Conservation (phyloP, 2,797 vertebrate genomes). For the Danionella dracula region DNA sequence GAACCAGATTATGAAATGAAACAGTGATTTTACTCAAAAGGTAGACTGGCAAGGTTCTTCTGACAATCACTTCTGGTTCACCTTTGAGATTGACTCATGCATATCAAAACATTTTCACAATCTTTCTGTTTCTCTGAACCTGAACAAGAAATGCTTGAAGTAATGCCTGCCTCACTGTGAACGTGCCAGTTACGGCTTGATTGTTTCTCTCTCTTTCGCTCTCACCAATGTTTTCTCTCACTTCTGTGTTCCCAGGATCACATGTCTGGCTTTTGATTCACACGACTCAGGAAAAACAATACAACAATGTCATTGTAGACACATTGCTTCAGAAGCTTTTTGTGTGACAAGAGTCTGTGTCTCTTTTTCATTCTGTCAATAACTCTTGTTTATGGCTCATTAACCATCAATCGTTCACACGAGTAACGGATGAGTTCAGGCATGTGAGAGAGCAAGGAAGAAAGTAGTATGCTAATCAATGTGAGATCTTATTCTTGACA, state of each 20-base stretch:
- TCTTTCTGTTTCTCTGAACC: not conserved
- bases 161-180: conserved; percentile 46
- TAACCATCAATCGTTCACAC: too few relatives aligned
- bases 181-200: conserved; percentile 61
- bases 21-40: too few relatives aligned
- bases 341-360: not conserved
- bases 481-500: too few relatives aligned
- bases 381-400: not conserved
- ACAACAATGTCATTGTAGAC: conserved; percentile 18
- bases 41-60: too few relatives aligned
- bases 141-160: not conserved
- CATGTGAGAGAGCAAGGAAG: too few relatives aligned
- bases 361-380: not conserved
- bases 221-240: conserved; percentile 21
- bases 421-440: too few relatives aligned
- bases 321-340: conserved; percentile 17
- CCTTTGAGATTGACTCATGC: too few relatives aligned
- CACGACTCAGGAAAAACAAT: conserved; percentile 10
- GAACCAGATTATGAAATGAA: too few relatives aligned
- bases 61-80: too few relatives aligned
- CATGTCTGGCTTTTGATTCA: conserved; percentile 35
- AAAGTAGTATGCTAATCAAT: too few relatives aligned
- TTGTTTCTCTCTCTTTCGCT: conserved; percentile 25
- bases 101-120: not conserved
- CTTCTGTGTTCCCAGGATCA: conserved; percentile 58